phyloP scores from a whole-genome alignment of 2,797 vertebrate species.

The Erethizon dorsatum region DNA sequence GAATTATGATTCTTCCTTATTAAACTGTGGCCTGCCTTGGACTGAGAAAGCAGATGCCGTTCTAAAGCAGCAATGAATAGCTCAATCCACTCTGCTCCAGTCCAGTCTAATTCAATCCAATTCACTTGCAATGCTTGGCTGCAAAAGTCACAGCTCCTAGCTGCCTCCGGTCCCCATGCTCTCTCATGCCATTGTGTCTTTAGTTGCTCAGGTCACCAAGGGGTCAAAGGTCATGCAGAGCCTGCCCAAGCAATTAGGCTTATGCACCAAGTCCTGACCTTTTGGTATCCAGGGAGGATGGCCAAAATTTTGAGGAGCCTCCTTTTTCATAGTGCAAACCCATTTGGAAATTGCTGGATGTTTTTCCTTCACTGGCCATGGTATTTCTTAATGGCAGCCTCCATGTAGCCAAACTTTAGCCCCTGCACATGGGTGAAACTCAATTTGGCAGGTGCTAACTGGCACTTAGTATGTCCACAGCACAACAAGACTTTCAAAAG shows the following conservation, averaged over 20 bases:
- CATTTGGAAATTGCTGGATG: constrained; percentile 78
- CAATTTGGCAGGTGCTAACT: constrained; percentile 24
- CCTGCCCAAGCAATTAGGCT: constrained; percentile 84
- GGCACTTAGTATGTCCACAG: not conserved
- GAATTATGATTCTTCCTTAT: constrained; percentile 1
- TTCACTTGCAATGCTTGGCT: constrained; percentile 12
- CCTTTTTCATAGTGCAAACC: constrained; percentile 47
- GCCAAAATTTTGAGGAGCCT: constrained; percentile 52
- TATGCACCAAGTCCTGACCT: constrained; percentile 80
- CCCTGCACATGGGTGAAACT: not conserved
- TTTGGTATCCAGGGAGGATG: constrained; percentile 22
- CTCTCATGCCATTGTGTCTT: constrained; percentile 72
- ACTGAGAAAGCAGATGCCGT: not conserved
- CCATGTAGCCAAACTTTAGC: not conserved
- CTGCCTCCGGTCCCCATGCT: not conserved
- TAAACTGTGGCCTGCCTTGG: not conserved
- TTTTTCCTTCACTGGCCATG: constrained; percentile 22
- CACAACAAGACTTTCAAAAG: not conserved
- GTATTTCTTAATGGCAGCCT: constrained; percentile 41
- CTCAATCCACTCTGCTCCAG: constrained; percentile 34
- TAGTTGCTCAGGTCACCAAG: constrained; percentile 68
- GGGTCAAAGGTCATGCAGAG: constrained; percentile 76
- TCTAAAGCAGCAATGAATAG: constrained; percentile 36
- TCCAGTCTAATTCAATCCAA: constrained; percentile 4
- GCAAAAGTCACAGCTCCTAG: constrained; percentile 57